Conservation (phyloP, 2,888 invertebrate species). For the Drosophila pseudotalamancana region DNA sequence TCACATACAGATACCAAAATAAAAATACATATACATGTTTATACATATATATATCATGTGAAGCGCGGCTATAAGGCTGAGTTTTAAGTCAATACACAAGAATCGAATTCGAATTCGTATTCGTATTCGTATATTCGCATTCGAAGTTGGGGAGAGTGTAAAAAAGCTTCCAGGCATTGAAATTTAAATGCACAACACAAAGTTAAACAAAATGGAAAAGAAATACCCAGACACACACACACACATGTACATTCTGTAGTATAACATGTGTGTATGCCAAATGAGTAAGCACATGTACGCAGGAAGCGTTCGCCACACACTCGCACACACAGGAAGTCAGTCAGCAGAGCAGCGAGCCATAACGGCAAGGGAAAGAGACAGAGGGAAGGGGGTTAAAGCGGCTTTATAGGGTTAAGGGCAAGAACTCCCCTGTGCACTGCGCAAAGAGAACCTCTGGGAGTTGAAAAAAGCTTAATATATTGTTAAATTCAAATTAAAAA, state of each 20-base stretch:
- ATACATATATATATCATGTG: slow-evolving; percentile 46
- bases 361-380: not conserved
- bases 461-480: not conserved
- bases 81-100: slow-evolving; percentile 33
- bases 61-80: slow-evolving; percentile 35
- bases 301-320: slow-evolving; percentile 45
- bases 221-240: slow-evolving; percentile 9
- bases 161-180: slow-evolving; percentile 60
- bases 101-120: slow-evolving; percentile 10
- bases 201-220: slow-evolving; percentile 53
- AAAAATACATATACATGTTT: slow-evolving; percentile 44
- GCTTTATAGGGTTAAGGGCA: not conserved
- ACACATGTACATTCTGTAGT: slow-evolving; percentile 7
- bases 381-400: not conserved
- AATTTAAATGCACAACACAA: slow-evolving; percentile 78
- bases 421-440: slow-evolving; percentile 22
- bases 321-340: slow-evolving; percentile 57
- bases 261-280: slow-evolving; percentile 15
- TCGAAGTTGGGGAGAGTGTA: slow-evolving; percentile 9
- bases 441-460: slow-evolving; percentile 1
- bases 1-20: too few relatives aligned
- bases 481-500: not conserved
- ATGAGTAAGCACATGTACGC: slow-evolving; percentile 56
- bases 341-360: slow-evolving; percentile 40
- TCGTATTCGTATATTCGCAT: not conserved